These are phyloP conservation scores for Harpagifer antarcticus DNA, from an alignment of 2,797 vertebrate genomes.

Conservation along the genomic window DNA sequence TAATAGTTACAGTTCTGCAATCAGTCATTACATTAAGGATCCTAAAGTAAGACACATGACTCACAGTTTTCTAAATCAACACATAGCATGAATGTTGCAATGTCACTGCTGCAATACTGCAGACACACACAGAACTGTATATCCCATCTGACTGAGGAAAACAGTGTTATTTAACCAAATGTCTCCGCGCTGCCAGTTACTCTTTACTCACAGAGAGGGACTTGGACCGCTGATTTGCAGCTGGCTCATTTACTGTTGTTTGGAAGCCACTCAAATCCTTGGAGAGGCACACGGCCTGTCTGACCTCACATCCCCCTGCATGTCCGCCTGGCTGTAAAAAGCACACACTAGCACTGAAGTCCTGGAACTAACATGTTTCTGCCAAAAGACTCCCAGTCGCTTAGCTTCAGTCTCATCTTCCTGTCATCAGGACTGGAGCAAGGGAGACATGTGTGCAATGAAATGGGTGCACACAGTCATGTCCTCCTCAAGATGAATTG, in stretches of 20 bases:
- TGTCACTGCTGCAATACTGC: background rate
- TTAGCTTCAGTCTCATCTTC: constrained; percentile 2
- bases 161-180: background rate
- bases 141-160: constrained; percentile 9
- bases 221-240: constrained; percentile 40
- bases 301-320: constrained; percentile 47
- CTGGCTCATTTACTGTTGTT: constrained; percentile 44
- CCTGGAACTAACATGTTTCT: constrained; percentile 28
- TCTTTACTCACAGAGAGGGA: constrained; percentile 26
- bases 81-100: constrained; percentile 21
- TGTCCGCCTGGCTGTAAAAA: constrained; percentile 55
- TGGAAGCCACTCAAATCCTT: constrained; percentile 44
- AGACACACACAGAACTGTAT: background rate
- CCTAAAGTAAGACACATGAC: background rate
- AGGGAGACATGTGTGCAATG: background rate
- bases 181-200: constrained; percentile 12
- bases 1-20: background rate
- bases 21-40: background rate
- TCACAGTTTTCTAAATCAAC: constrained; percentile 1
- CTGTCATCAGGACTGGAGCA: background rate
- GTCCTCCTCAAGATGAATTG: background rate
- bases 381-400: constrained; percentile 3
- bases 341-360: constrained; percentile 28
- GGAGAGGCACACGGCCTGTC: constrained; percentile 31
- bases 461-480: background rate